phyloP scores from a whole-genome alignment of 1,140 invertebrate species.

The Sitophilus oryzae region DNA sequence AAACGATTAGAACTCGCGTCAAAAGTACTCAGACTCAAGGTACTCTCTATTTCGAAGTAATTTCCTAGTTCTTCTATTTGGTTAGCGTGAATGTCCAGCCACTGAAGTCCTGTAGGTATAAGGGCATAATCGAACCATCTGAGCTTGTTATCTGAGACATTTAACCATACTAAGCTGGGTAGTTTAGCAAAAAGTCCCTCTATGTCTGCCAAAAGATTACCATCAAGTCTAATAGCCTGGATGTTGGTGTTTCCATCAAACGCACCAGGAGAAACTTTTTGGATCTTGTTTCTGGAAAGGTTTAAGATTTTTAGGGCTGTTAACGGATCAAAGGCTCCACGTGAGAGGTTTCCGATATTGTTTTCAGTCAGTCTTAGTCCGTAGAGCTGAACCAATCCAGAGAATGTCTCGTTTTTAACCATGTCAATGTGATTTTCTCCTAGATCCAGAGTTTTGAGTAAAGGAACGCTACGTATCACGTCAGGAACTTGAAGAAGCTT shows the following conservation, averaged over 20 bases:
- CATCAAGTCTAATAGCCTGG: slow-evolving; percentile 80
- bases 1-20: slow-evolving; percentile 82
- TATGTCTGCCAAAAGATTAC: slow-evolving; percentile 81
- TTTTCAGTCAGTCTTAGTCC: slow-evolving; percentile 82
- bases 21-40: slow-evolving; percentile 74
- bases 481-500: slow-evolving; percentile 75
- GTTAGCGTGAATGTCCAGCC: slow-evolving; percentile 85
- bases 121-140: slow-evolving; percentile 87
- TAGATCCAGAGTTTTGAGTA: slow-evolving; percentile 79
- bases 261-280: slow-evolving; percentile 74
- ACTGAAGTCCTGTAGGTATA: slow-evolving; percentile 81
- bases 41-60: slow-evolving; percentile 81
- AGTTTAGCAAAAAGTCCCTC: slow-evolving; percentile 78
- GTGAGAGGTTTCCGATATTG: slow-evolving; percentile 76
- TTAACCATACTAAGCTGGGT: slow-evolving; percentile 83
- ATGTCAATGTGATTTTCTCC: slow-evolving; percentile 82
- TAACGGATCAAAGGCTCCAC: slow-evolving; percentile 78
- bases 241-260: slow-evolving; percentile 80
- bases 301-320: slow-evolving; percentile 80
- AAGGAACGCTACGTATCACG: slow-evolving; percentile 71
- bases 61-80: slow-evolving; percentile 82
- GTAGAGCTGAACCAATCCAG: slow-evolving; percentile 72
- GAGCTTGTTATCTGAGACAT: slow-evolving; percentile 85
- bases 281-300: slow-evolving; percentile 80
- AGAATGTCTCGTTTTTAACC: slow-evolving; percentile 76